Conservation (phyloP, 2,888 invertebrate genomes). For the Plagodis pulveraria region DNA sequence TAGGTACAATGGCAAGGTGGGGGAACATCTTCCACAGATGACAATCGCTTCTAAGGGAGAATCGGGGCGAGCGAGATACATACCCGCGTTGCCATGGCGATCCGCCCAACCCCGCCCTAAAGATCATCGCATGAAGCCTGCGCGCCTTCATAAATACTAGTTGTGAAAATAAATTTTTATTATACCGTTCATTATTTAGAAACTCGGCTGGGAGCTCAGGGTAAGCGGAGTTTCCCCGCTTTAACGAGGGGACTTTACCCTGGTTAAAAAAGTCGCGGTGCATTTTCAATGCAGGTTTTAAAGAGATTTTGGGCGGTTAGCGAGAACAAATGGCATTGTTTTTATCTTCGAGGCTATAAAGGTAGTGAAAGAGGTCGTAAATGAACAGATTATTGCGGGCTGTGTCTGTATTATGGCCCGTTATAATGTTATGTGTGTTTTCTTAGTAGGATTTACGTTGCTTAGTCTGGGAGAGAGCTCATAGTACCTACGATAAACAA, state of each 20-base stretch:
- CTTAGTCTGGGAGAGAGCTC: constrained; percentile 10
- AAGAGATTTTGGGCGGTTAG: constrained; percentile 37
- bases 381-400: constrained; percentile 35
- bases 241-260: constrained; percentile 64
- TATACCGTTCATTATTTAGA: constrained; percentile 78
- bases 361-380: constrained; percentile 37
- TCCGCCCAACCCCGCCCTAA: constrained; percentile 70
- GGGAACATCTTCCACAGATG: constrained; percentile 76
- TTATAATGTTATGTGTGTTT: constrained; percentile 23
- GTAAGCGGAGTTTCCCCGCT: constrained; percentile 44
- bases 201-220: constrained; percentile 59
- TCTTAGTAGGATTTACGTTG: constrained; percentile 12
- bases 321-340: constrained; percentile 37
- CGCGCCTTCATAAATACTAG: constrained; percentile 59
- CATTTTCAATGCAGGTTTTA: constrained; percentile 46
- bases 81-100: constrained; percentile 74
- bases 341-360: constrained; percentile 39
- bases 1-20: constrained; percentile 73
- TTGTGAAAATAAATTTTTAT: constrained; percentile 79
- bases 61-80: constrained; percentile 71
- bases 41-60: constrained; percentile 72
- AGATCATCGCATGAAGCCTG: constrained; percentile 68
- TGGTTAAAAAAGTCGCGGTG: constrained; percentile 41
- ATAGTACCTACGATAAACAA: too few species aligned
- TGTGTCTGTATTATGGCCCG: constrained; percentile 33